Evolutionary conservation across 2,797 vertebrate genomes (phyloP), one percentile per base, ranked within the genome.

Genomic region (Nyctibius grandis): DNA sequence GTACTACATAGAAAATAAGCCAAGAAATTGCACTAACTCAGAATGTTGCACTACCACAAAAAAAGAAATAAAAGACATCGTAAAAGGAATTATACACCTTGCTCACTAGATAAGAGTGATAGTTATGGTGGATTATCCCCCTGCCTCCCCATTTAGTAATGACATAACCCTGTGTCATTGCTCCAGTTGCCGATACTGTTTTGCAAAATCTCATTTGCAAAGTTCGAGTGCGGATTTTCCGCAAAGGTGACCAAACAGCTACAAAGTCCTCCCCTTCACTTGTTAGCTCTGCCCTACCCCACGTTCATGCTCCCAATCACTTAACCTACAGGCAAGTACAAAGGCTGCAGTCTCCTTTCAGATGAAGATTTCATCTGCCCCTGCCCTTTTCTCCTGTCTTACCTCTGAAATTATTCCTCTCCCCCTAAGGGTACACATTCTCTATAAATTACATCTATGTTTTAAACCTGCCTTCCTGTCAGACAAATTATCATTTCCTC

Each of bases 381-480:
- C 28, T 65, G 44, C 11, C 51, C 22, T 88, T n/a, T 78, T 42
- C 74, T 94, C 47, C 50, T 63, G 34, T 23, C 47, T 54, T 38
- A 81, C 61, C 40, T 72, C 84, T 60, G 59, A 89, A 83, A 88
- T 79, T 34, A 73, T 56, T 63, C 75, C 40, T 79, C 45, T 64
- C 16, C 36, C 75, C 89, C 61, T 85, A 34, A 78, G 53, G 95
- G 60, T 54, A 85, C 33, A 34, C 68, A 84, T 94, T 95, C 47
- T 57, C 76, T 60, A 47, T 50, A 85, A 83, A 93, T 85, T 81
- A 60, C n/a, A 89, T 53, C 54, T 61, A 13, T 7, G 15, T n/a
- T 91, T 90, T 69, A 90, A 91, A 80, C 90, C 64, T 93, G 21
- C 45, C 73, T 86, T 92, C 40, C 80, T 93, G 74, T 54, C 92